Evolutionary conservation across 2,113 vertebrate genomes (phyloP).

Genomic region (Peromyscus leucopus): DNA sequence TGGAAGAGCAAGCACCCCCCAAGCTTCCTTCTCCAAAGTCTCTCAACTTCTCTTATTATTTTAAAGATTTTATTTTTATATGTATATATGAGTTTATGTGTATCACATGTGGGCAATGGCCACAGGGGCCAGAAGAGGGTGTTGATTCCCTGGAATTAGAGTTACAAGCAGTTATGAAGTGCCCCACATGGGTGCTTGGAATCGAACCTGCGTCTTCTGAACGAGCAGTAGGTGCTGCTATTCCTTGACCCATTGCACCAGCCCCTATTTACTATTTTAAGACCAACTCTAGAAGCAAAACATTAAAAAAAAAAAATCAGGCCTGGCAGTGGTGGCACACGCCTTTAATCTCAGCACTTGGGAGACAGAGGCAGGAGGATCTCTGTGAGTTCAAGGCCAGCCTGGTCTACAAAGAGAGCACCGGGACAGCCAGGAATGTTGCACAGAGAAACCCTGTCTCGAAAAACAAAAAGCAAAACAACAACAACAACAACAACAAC

Average conservation of each 20-base stretch:
- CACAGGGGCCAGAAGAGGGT: background rate
- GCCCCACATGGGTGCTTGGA: background rate
- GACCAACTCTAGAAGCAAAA: constrained; percentile 33
- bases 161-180: background rate
- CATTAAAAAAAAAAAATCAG: too few relatives aligned
- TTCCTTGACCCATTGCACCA: background rate
- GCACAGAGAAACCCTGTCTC: too few relatives aligned
- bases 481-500: background rate
- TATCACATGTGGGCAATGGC: background rate
- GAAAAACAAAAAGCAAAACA: too few relatives aligned
- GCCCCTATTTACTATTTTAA: background rate
- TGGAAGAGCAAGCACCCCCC: background rate
- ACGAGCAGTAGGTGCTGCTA: too few relatives aligned
- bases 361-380: too few relatives aligned
- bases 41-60: background rate
- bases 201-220: background rate
- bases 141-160: background rate
- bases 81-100: background rate
- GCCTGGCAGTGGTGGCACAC: too few relatives aligned
- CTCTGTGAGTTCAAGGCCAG: too few relatives aligned
- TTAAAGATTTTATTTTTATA: background rate
- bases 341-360: too few relatives aligned
- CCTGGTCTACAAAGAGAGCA: too few relatives aligned
- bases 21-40: background rate
- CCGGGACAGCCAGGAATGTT: too few relatives aligned